These are phyloP conservation scores for Monoplex corrugatus DNA, from an alignment of 2,888 invertebrate species.

Conservation along the genomic window DNA sequence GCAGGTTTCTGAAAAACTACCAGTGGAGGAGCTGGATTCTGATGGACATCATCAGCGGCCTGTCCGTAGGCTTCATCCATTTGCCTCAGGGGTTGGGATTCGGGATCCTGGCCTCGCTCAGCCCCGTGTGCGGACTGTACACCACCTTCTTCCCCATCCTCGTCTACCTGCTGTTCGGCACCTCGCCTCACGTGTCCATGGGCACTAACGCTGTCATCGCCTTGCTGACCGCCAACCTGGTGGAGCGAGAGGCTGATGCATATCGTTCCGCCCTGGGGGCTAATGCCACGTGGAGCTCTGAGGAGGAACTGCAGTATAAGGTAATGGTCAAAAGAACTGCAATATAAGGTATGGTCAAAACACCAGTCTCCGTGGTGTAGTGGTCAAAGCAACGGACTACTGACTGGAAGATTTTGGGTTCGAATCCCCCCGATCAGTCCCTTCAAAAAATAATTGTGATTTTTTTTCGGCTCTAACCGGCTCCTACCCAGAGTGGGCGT, in stretches of 20 bases:
- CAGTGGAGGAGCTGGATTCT: constrained; percentile 57
- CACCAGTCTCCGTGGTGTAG: no score
- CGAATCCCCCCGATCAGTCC: no score
- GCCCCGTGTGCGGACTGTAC: constrained; percentile 73
- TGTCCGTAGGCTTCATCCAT: constrained; percentile 76
- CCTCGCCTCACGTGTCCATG: constrained; percentile 71
- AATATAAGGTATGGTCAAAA: neutral
- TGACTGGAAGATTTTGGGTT: no score
- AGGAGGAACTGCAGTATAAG: constrained; percentile 1
- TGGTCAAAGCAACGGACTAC: no score
- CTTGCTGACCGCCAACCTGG: constrained; percentile 49
- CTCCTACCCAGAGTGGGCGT: no score
- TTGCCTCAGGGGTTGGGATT: constrained; percentile 77
- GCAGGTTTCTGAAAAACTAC: constrained; percentile 41
- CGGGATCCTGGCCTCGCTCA: constrained; percentile 71
- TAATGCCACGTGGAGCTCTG: neutral
- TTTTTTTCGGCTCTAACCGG: no score
- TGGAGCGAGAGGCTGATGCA: neutral
- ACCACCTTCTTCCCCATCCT: constrained; percentile 74
- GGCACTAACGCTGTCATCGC: constrained; percentile 71
- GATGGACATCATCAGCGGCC: constrained; percentile 70
- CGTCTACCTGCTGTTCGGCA: constrained; percentile 73
- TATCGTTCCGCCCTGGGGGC: neutral
- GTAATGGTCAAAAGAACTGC: neutral
- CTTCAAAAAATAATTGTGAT: no score